Evolutionary conservation across 2,888 invertebrate species (phyloP).

Genomic region (Brachynemurus nebulosus): DNA sequence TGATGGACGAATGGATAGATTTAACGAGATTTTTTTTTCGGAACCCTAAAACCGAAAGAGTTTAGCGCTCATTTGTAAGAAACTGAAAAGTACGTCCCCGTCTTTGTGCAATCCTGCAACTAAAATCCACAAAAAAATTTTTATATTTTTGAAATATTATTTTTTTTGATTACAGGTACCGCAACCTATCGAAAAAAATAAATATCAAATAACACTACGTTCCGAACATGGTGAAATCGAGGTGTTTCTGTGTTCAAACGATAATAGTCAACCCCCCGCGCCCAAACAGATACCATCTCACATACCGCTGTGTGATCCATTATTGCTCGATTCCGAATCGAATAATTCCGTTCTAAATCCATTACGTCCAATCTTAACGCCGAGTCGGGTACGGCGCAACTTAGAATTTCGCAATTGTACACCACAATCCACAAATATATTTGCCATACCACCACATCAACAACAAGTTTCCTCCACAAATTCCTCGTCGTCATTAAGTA

Average conservation of each 20-base stretch:
- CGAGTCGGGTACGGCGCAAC: constrained; percentile 9
- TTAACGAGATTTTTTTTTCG: too few species aligned
- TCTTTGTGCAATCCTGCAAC: too few species aligned
- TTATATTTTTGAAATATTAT: neutral
- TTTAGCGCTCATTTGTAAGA: too few species aligned
- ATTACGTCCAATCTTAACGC: constrained; percentile 8
- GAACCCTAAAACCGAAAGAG: too few species aligned
- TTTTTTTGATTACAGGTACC: constrained; percentile 38
- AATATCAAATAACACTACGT: constrained; percentile 76
- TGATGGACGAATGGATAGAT: too few species aligned
- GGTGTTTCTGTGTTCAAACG: constrained; percentile 86
- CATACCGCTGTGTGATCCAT: constrained; percentile 38
- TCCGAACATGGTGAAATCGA: constrained; percentile 85
- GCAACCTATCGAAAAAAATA: constrained; percentile 44
- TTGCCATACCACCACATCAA: constrained; percentile 3
- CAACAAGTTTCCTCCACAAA: too few species aligned
- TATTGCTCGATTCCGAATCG: constrained; percentile 45
- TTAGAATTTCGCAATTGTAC: constrained; percentile 9
- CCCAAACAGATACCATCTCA: constrained; percentile 19
- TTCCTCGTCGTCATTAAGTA: too few species aligned
- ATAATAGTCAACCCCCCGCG: constrained; percentile 31
- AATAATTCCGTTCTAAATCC: constrained; percentile 19
- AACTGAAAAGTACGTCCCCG: too few species aligned
- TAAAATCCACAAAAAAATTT: neutral
- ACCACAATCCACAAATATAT: constrained; percentile 9